Evolutionary conservation across 2,888 invertebrate genomes (phyloP), one percentile per base, ranked within the genome.

Genomic region (Dolichopus griseipennis): DNA sequence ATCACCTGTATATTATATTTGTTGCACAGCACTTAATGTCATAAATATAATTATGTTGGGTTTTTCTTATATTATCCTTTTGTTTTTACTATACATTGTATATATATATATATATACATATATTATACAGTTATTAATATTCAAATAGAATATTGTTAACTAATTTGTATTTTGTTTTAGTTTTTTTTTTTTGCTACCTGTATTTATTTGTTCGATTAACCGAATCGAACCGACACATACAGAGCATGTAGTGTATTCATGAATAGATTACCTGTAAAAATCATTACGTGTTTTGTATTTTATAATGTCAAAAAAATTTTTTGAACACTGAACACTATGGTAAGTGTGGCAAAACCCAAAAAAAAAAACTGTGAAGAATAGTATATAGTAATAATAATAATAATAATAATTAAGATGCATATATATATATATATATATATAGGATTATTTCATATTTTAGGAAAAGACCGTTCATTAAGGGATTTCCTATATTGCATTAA

Each of bases 111-210:
- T n/a, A n/a, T n/a, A n/a, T n/a, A n/a, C n/a, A n/a, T n/a, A n/a
- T 52, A 41, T 1, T 41, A 7, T 52, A 52, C 8, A 3, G 18
- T 18, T 18, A 6, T 18, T 52, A 52, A 52, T 52, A 18, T 52
- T 52, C 52, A 15, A 52, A 52, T 12, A 37, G 37, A 10, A 7
- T n/a, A n/a, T 27, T 27, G 27, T 12, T 37, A 52, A 52, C 52
- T 52, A 15, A 37, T 18, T 52, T n/a, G n/a, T n/a, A n/a, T n/a
- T n/a, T n/a, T n/a, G n/a, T n/a, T n/a, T n/a, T n/a, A n/a, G n/a
- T n/a, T n/a, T n/a, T n/a, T n/a, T n/a, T n/a, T n/a, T n/a, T 52
- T n/a, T 18, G 52, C 52, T 52, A 52, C 52, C 52, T 52, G 52
- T 52, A 18, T 18, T 6, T 15, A 41, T 41, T 41, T 41, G 41